Evolutionary conservation across 2,888 invertebrate species (phyloP).

Genomic region (Lepas anatifera): DNA sequence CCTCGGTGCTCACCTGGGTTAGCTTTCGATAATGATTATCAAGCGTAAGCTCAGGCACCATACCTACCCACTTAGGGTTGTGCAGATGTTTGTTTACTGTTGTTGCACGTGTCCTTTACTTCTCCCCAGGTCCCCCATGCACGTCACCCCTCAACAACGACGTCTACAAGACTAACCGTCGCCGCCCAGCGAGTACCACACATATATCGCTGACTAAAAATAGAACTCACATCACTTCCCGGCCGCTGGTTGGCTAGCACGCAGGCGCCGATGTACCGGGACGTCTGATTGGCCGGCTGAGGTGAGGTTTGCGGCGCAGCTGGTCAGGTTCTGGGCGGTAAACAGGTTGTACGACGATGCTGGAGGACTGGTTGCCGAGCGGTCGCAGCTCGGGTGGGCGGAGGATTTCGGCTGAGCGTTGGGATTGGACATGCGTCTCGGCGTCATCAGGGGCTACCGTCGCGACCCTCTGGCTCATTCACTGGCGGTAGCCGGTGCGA

Average conservation of each 20-base stretch:
- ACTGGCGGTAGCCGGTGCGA: no score
- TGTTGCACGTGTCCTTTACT: background rate
- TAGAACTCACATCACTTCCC: conserved; percentile 6
- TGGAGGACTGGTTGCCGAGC: no score
- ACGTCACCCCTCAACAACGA: background rate
- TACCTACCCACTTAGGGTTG: background rate
- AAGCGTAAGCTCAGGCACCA: background rate
- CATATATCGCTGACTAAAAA: background rate
- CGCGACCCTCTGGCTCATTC: no score
- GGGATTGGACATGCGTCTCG: no score
- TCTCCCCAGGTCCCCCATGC: background rate
- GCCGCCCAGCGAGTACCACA: background rate
- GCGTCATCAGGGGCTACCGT: no score
- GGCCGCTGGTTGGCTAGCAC: background rate
- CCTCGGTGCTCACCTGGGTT: no score
- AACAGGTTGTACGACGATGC: no score
- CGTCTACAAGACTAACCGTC: background rate
- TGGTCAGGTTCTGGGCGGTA: no score
- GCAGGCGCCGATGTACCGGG: background rate
- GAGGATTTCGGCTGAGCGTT: no score
- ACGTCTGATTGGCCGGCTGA: background rate
- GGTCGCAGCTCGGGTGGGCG: no score
- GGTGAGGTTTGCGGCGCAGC: no score
- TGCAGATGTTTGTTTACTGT: background rate
- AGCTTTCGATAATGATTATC: background rate